A percentile compares a stretch with the other conserved stretches of the same genome.
Evolutionary conservation across 2,888 invertebrate species (phyloP).

Genomic region (Lypha dubia): DNA sequence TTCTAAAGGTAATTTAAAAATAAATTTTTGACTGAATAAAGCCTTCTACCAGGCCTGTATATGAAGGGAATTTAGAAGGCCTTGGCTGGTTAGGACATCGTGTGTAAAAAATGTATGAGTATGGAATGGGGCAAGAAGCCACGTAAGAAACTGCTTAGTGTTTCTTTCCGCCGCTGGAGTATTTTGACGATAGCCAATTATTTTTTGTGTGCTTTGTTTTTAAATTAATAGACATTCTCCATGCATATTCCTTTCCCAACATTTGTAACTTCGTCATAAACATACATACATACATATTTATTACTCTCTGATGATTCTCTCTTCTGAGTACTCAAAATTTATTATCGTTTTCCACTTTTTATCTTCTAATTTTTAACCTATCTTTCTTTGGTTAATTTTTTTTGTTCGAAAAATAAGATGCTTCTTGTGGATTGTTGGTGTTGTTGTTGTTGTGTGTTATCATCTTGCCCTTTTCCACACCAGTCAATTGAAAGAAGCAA

Average conservation of each 20-base stretch:
- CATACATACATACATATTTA: too few relatives aligned
- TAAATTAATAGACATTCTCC: neutral
- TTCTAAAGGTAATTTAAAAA: too few relatives aligned
- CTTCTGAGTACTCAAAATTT: constrained; percentile 21
- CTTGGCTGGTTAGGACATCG: too few relatives aligned
- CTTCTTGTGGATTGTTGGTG: constrained; percentile 24
- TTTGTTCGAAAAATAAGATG: constrained; percentile 37
- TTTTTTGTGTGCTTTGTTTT: constrained; percentile 10
- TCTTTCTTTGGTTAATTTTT: neutral
- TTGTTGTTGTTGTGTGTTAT: constrained; percentile 17
- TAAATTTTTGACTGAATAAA: too few relatives aligned
- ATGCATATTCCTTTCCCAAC: neutral
- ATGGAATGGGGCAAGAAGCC: too few relatives aligned
- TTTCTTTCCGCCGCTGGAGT: too few relatives aligned
- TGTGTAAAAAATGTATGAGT: too few relatives aligned
- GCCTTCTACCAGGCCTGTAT: too few relatives aligned
- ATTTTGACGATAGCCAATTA: neutral
- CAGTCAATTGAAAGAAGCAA: neutral
- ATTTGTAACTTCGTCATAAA: neutral
- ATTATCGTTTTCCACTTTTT: constrained; percentile 13
- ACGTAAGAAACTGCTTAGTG: too few relatives aligned
- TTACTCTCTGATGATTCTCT: neutral
- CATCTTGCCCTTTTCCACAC: neutral
- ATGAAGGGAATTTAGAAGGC: too few relatives aligned
- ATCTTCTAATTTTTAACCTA: neutral